Conservation (phyloP, 1,140 invertebrate genomes). For the Bursaphelenchus mucronatus region DNA sequence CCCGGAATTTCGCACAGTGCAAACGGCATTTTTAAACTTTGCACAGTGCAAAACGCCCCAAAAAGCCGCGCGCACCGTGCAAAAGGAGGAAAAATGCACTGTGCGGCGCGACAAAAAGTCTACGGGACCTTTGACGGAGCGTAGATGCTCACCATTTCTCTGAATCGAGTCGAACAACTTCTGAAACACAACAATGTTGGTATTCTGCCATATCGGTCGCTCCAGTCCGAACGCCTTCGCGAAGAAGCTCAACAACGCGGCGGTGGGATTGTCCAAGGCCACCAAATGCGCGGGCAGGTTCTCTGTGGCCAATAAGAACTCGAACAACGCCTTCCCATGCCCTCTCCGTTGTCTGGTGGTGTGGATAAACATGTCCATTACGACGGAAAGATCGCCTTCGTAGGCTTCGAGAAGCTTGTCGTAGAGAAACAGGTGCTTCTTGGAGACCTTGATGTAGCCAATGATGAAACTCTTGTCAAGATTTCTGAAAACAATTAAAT, state of each 20-base stretch:
- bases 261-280: constrained; percentile 52
- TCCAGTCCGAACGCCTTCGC: constrained; percentile 37
- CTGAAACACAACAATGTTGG: constrained; percentile 55
- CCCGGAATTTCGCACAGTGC: too few relatives aligned
- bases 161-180: constrained; percentile 44
- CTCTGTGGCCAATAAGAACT: constrained; percentile 71
- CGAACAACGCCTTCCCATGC: constrained; percentile 72
- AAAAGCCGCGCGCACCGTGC: too few relatives aligned
- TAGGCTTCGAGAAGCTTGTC: constrained; percentile 63
- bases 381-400: constrained; percentile 66
- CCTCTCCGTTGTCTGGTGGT: constrained; percentile 74
- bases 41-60: too few relatives aligned
- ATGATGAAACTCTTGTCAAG: constrained; percentile 66
- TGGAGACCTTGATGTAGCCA: constrained; percentile 77
- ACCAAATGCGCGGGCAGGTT: constrained; percentile 29
- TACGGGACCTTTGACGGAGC: too few relatives aligned
- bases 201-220: constrained; percentile 54
- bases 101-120: too few relatives aligned
- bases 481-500: constrained; percentile 42
- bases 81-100: too few relatives aligned
- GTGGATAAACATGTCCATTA: constrained; percentile 82
- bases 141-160: constrained; percentile 24
- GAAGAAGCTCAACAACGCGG: constrained; percentile 50
- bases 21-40: too few relatives aligned
- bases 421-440: constrained; percentile 77